phyloP scores from a whole-genome alignment of 2,113 vertebrate genomes.

The Crocuta crocuta region DNA sequence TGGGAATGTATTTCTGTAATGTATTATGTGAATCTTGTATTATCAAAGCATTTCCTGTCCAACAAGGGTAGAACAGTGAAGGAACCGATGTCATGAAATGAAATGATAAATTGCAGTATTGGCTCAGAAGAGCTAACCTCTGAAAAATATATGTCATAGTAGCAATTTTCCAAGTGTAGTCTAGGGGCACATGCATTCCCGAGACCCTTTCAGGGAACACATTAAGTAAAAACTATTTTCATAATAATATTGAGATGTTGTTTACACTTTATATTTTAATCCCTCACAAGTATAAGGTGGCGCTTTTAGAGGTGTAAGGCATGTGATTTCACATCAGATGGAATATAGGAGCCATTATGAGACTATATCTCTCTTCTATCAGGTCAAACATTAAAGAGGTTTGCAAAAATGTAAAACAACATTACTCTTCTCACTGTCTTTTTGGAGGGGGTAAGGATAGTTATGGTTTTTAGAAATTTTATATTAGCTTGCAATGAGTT shows the following conservation, averaged over 20 bases:
- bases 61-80: neutral
- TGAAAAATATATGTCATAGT: neutral
- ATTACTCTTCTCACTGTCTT: neutral
- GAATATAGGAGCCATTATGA: neutral
- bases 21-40: neutral
- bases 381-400: neutral
- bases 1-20: neutral
- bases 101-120: neutral
- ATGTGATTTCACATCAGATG: neutral
- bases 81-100: neutral
- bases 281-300: neutral
- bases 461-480: neutral
- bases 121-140: neutral
- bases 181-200: neutral
- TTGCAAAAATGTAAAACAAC: neutral
- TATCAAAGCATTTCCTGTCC: neutral
- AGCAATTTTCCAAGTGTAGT: neutral
- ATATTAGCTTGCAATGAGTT: neutral
- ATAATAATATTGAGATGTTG: neutral
- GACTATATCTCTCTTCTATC: neutral
- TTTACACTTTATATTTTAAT: neutral
- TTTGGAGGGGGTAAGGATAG: neutral
- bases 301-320: neutral
- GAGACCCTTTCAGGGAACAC: neutral
- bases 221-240: constrained; percentile 2